Evolutionary conservation across 2,113 vertebrate species (phyloP), one percentile per base, ranked within the genome.

Genomic region (Piliocolobus tephrosceles): DNA sequence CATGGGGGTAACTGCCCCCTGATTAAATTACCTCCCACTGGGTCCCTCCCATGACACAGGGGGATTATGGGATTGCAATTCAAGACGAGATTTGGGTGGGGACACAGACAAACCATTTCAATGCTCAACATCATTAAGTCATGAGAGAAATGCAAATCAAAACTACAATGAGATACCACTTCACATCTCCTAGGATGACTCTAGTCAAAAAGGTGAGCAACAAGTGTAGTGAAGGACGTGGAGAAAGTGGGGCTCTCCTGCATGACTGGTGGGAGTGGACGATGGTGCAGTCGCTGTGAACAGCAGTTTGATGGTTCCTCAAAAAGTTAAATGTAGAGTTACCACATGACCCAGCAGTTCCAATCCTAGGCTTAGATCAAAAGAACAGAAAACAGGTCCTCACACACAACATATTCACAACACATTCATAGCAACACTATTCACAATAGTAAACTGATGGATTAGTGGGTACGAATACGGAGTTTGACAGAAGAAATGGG

Each of bases 331-430:
- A 23, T 43, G 2, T 3, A 52, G 91, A 38, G 76, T 40, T 16
- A 12, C 14, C 43, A 47, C 9, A 0, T 0, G n/a, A 64, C 12
- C 17, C 43, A 3, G 57, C 45, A 61, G 7, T 47, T 78, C 75
- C 14, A 45, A 8, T 30, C 43, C 75, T 18, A 78, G 43, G 75
- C 43, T 18, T 5, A 17, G 8, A 32, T 27, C 30, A 43, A 32
- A 47, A 32, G 75, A 78, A 32, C 27, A 0, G 43, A 78, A 47
- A 78, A 32, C 75, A 10, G 43, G 27, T 47, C 2, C 75, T 78
- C 4, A 32, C 30, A 32, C 30, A 47, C 14, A 30, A 78, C 27
- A 18, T 32, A 75, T 30, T 82, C 47, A 70, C 66, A n/a, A 38
- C 17, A 7, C 32, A 38, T 25, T 85, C 25, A 22, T 20, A 84